Conservation (phyloP, 2,888 invertebrate species). For the Agrotis clavis region DNA sequence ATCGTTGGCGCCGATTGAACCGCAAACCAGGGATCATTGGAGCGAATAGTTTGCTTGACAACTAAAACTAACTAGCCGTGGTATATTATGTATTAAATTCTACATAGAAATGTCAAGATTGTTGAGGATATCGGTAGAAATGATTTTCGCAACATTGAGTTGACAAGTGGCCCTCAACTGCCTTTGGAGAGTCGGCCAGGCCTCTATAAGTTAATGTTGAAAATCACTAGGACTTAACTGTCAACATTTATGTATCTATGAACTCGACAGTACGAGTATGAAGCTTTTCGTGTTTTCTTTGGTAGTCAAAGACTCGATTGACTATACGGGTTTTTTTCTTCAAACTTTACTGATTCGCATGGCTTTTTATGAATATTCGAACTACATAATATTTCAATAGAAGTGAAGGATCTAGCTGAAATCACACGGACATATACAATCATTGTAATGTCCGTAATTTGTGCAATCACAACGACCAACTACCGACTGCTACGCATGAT, state of each 20-base stretch:
- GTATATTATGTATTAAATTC: background rate
- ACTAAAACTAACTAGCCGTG: conserved; percentile 35
- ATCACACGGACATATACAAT: conserved; percentile 1
- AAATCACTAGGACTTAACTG: no score
- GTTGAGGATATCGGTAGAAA: background rate
- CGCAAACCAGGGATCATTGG: conserved; percentile 41
- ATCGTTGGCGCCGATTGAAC: conserved; percentile 55
- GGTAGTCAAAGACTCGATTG: background rate
- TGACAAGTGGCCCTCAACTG: background rate
- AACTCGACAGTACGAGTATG: no score
- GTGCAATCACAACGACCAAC: background rate
- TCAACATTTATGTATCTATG: no score
- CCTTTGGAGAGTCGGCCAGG: no score
- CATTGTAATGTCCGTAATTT: conserved; percentile 15
- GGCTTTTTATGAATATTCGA: background rate
- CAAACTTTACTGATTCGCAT: background rate
- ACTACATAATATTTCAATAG: no score
- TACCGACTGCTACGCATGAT: conserved; percentile 5
- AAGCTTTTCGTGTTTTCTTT: background rate
- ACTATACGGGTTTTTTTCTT: no score
- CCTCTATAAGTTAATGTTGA: background rate
- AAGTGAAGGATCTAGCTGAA: background rate
- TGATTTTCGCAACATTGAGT: background rate
- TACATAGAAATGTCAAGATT: conserved; percentile 4
- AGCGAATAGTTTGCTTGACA: conserved; percentile 44